Conservation (phyloP, 2,888 invertebrate genomes). For the Apamea sordens region DNA sequence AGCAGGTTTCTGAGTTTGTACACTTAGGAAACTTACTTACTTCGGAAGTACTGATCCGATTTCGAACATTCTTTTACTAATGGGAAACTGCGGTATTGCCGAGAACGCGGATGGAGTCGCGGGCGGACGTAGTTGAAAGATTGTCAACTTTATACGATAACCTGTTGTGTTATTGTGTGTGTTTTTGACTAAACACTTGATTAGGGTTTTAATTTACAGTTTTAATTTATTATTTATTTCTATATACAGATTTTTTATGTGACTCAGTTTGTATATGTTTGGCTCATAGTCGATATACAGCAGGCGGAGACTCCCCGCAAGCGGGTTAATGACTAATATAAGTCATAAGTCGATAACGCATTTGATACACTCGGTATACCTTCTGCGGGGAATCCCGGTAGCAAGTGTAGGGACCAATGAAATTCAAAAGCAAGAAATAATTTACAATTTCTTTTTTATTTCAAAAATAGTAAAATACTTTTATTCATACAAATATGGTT, state of each 20-base stretch:
- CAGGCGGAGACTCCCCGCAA: not conserved
- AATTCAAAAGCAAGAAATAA: not conserved
- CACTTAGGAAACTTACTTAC: too few relatives aligned
- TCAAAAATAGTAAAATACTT: too few relatives aligned
- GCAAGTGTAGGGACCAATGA: not conserved
- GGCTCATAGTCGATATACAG: not conserved
- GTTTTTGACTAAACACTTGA: not conserved
- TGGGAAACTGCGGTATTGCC: not conserved
- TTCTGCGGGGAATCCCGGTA: not conserved
- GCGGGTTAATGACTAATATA: not conserved
- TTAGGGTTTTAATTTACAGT: not conserved
- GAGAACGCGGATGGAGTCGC: not conserved
- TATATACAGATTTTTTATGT: too few relatives aligned
- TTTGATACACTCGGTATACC: not conserved
- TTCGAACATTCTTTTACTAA: not conserved
- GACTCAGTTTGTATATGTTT: too few relatives aligned
- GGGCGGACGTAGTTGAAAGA: not conserved
- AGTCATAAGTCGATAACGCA: not conserved
- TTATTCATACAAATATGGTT: too few relatives aligned
- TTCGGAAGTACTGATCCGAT: not conserved
- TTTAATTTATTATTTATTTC: not conserved
- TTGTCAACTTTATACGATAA: not conserved
- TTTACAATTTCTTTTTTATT: too few relatives aligned
- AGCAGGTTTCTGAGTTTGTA: not conserved
- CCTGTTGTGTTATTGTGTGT: not conserved